Conservation (phyloP, 2,888 invertebrate genomes). For the Epinotia demarniana region DNA sequence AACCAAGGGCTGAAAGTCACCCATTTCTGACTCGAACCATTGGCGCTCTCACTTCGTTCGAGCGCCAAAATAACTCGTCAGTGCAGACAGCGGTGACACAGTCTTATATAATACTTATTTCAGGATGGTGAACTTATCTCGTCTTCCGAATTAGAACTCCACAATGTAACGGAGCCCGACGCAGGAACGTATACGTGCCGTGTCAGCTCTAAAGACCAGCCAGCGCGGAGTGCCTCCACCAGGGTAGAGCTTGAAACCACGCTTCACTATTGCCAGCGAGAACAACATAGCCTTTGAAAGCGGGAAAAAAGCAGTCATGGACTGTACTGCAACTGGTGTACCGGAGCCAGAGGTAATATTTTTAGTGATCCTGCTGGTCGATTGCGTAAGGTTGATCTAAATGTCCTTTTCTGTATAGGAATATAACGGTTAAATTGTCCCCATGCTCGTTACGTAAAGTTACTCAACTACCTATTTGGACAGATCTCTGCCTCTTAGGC, state of each 20-base stretch:
- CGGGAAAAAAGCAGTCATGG: slow-evolving; percentile 49
- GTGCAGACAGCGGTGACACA: too few species aligned
- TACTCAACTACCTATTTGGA: too few species aligned
- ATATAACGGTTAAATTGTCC: too few species aligned
- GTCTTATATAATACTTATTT: slow-evolving; percentile 40
- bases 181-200: slow-evolving; percentile 65
- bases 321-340: slow-evolving; percentile 57
- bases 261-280: slow-evolving; percentile 52
- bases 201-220: slow-evolving; percentile 53
- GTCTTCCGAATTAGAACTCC: slow-evolving; percentile 51
- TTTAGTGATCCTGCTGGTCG: neutral
- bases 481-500: too few species aligned
- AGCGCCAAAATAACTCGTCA: too few species aligned
- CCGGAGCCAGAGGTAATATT: slow-evolving; percentile 58
- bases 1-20: too few species aligned
- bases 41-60: too few species aligned
- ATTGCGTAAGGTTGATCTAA: too few species aligned
- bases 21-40: too few species aligned
- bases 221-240: slow-evolving; percentile 51
- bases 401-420: too few species aligned
- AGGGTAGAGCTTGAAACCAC: slow-evolving; percentile 58
- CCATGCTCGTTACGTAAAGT: too few species aligned
- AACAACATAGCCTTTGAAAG: slow-evolving; percentile 52
- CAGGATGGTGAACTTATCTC: slow-evolving; percentile 54
- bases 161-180: slow-evolving; percentile 52